phyloP scores from a whole-genome alignment of 2,888 invertebrate genomes.

The Caenorhabditis sinica region DNA sequence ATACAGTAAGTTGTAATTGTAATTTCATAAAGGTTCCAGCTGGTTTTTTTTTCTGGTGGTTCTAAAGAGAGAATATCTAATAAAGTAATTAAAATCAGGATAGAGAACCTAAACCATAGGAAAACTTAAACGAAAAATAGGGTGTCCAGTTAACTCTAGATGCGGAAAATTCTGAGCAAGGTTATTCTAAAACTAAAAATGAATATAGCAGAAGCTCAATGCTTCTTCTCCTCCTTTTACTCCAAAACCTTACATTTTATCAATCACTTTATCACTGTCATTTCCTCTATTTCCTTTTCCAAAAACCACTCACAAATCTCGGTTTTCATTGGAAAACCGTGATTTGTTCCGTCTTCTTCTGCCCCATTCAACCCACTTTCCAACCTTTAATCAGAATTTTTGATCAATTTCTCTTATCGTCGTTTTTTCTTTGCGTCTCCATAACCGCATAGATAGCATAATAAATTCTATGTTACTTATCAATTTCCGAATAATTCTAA shows the following conservation, averaged over 20 bases:
- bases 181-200: slow-evolving; percentile 1
- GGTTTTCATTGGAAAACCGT: slow-evolving; percentile 25
- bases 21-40: too few relatives aligned
- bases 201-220: neutral
- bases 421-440: slow-evolving; percentile 25
- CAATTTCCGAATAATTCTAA: slow-evolving; percentile 24
- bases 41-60: too few relatives aligned
- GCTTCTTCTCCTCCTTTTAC: neutral
- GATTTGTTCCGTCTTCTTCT: slow-evolving; percentile 28
- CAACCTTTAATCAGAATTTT: slow-evolving; percentile 29
- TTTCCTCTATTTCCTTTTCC: slow-evolving; percentile 6
- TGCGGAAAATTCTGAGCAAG: neutral
- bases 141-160: neutral
- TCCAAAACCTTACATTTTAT: slow-evolving; percentile 12
- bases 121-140: neutral
- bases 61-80: too few relatives aligned
- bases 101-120: neutral
- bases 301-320: slow-evolving; percentile 37
- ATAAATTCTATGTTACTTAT: slow-evolving; percentile 17
- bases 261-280: slow-evolving; percentile 5
- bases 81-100: too few relatives aligned
- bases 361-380: neutral
- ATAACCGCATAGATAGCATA: slow-evolving; percentile 48
- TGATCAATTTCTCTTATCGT: slow-evolving; percentile 17
- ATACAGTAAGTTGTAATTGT: too few relatives aligned